Evolutionary conservation across 35 echinoderm and acorn worm genomes (phyloP).

Genomic region (Acanthaster planci): DNA sequence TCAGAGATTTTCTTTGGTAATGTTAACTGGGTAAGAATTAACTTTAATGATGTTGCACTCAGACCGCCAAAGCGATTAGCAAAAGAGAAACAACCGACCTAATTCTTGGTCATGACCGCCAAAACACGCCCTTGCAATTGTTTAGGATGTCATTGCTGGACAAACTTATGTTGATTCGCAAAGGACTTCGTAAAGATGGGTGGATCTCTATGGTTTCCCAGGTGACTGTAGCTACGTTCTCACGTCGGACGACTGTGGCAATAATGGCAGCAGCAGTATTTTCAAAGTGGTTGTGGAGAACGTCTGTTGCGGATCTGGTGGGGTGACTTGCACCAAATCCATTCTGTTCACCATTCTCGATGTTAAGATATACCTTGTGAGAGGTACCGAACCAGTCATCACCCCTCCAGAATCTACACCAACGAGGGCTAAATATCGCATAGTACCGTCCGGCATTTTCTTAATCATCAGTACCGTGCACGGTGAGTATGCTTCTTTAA

Average conservation of each 20-base stretch:
- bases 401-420: background rate
- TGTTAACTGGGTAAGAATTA: too few species aligned
- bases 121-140: too few species aligned
- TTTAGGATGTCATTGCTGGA: too few species aligned
- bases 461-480: constrained; percentile 13
- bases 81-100: too few species aligned
- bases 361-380: constrained; percentile 37
- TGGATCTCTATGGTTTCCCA: constrained; percentile 22
- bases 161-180: background rate
- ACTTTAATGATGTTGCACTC: too few species aligned
- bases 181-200: background rate
- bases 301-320: constrained; percentile 58
- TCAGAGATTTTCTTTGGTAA: too few species aligned
- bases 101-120: too few species aligned
- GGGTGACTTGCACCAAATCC: constrained; percentile 69
- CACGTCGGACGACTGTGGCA: constrained; percentile 51
- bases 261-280: background rate
- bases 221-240: constrained; percentile 77
- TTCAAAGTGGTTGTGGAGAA: constrained; percentile 74
- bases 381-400: constrained; percentile 43
- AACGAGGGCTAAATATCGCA: background rate
- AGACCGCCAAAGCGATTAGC: too few species aligned
- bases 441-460: constrained; percentile 36
- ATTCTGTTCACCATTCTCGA: constrained; percentile 54
- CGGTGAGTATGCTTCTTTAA: constrained; percentile 38